phyloP scores from a whole-genome alignment of 2,888 invertebrate species.

The Drosophila eohydei region DNA sequence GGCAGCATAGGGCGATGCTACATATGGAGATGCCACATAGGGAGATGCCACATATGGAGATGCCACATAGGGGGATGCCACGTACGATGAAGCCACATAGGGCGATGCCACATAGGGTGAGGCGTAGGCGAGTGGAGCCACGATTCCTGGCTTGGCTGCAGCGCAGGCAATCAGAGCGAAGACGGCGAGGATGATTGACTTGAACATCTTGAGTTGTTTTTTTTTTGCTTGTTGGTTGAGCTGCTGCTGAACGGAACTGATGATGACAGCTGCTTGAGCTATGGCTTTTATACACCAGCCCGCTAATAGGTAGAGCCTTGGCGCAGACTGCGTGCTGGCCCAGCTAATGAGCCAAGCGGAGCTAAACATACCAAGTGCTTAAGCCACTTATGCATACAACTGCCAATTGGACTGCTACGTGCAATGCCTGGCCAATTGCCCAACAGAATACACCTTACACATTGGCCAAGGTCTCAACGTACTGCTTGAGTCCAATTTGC shows the following conservation, averaged over 20 bases:
- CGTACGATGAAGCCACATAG: conserved; percentile 72
- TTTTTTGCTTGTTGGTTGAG: conserved; percentile 13
- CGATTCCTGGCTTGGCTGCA: conserved; percentile 81
- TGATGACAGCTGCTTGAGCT: conserved; percentile 26
- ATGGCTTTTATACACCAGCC: conserved; percentile 43
- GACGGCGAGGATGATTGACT: conserved; percentile 76
- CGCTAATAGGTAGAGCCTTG: conserved; percentile 39
- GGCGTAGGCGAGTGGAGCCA: conserved; percentile 80
- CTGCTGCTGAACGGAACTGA: conserved; percentile 57
- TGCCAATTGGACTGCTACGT: conserved; percentile 23
- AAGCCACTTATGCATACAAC: conserved; percentile 24
- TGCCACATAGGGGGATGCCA: conserved; percentile 83
- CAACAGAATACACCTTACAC: conserved; percentile 31
- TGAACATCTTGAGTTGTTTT: conserved; percentile 64
- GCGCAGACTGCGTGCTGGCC: conserved; percentile 30
- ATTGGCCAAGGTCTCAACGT: conserved; percentile 53
- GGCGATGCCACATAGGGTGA: conserved; percentile 85
- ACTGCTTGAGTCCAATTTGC: conserved; percentile 22
- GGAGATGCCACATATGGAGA: conserved; percentile 75
- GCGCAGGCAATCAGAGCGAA: conserved; percentile 76
- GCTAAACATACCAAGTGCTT: conserved; percentile 15
- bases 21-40: conserved; percentile 66
- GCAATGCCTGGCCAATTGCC: conserved; percentile 41
- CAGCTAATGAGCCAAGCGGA: conserved; percentile 28
- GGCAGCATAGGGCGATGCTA: conserved; percentile 63